Conservation (phyloP, 2,888 invertebrate species). For the Caenorhabditis uteleia region DNA sequence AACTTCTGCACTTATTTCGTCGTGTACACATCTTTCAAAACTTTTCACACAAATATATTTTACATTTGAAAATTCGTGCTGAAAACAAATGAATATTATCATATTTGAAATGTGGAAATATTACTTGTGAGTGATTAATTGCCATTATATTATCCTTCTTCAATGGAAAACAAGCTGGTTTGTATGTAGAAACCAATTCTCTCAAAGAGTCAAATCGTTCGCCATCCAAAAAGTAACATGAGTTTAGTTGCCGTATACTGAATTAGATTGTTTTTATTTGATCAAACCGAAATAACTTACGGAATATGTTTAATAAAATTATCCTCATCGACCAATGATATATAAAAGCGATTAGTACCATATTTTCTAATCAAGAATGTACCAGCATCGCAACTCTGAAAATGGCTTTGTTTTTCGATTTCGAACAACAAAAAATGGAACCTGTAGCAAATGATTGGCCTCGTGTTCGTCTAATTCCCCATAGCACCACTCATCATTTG, state of each 20-base stretch:
- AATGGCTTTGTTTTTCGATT: too few species aligned
- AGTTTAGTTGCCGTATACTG: slow-evolving; percentile 29
- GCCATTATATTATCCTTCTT: slow-evolving; percentile 10
- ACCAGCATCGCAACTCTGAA: slow-evolving; percentile 20
- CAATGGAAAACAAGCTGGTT: slow-evolving; percentile 13
- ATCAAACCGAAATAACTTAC: slow-evolving; percentile 14
- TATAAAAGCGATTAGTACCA: slow-evolving; percentile 15
- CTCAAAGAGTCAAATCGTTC: slow-evolving; percentile 11
- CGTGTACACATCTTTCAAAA: slow-evolving; percentile 12
- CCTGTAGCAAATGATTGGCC: slow-evolving; percentile 38
- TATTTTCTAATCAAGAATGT: slow-evolving; percentile 36
- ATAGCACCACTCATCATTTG: slow-evolving; percentile 38
- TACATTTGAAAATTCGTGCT: slow-evolving; percentile 8
- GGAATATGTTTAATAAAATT: slow-evolving; percentile 28
- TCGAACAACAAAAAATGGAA: too few species aligned
- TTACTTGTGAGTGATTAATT: slow-evolving; percentile 4
- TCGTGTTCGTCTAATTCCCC: slow-evolving; percentile 37
- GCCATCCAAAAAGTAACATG: slow-evolving; percentile 26
- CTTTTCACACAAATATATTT: slow-evolving; percentile 19
- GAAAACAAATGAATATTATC: too few species aligned
- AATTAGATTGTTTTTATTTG: slow-evolving; percentile 1
- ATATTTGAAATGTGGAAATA: not conserved
- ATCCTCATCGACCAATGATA: slow-evolving; percentile 30
- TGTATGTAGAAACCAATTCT: slow-evolving; percentile 11
- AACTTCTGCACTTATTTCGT: slow-evolving; percentile 23